Conservation (phyloP, 1,140 invertebrate genomes). For the Neodiprion lecontei region DNA sequence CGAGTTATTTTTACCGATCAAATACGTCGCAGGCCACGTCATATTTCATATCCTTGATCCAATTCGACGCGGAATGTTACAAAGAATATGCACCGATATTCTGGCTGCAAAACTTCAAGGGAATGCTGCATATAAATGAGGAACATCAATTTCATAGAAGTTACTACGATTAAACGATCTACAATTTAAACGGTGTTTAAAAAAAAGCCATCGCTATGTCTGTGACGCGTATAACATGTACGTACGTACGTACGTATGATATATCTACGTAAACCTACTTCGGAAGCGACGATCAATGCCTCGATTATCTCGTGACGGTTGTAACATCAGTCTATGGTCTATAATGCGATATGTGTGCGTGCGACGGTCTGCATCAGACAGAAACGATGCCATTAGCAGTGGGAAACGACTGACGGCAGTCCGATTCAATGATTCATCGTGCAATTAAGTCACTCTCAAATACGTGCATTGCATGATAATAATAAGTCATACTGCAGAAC, state of each 20-base stretch:
- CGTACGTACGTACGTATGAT: neutral
- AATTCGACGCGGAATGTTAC: neutral
- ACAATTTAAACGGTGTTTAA: no score
- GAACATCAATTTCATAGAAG: no score
- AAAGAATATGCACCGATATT: no score
- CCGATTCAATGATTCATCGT: neutral
- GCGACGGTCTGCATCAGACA: neutral
- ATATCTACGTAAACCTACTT: neutral
- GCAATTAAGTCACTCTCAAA: neutral
- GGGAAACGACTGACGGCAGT: neutral
- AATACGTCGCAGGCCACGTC: no score
- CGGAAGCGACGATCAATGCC: neutral
- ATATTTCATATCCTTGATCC: neutral
- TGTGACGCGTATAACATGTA: neutral
- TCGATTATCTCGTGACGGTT: constrained; percentile 7
- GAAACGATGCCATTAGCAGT: neutral
- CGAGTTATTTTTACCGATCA: no score
- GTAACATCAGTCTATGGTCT: neutral
- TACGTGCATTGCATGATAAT: no score
- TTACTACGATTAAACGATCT: no score
- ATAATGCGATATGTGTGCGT: no score
- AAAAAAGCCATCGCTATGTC: no score
- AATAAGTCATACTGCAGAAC: no score
- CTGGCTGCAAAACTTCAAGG: no score
- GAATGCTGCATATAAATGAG: no score